These are phyloP conservation scores for Formicarius rufipectus DNA, from an alignment of 2,113 vertebrate genomes.

Conservation along the genomic window DNA sequence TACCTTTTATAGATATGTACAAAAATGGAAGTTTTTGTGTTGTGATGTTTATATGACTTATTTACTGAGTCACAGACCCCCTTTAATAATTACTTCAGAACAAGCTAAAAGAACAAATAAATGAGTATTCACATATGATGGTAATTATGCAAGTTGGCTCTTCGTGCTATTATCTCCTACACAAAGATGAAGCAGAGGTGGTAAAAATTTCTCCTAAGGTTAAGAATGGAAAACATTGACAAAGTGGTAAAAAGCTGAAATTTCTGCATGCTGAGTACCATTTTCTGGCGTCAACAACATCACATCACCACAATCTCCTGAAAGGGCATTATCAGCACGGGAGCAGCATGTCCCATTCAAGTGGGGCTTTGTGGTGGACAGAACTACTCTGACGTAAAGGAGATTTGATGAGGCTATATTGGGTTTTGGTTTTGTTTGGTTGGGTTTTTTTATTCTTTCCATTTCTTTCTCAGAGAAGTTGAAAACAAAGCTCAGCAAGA, in stretches of 20 bases:
- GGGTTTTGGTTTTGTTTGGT: neutral
- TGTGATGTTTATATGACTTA: neutral
- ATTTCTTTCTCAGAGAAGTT: neutral
- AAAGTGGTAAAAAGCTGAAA: neutral
- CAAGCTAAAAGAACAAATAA: neutral
- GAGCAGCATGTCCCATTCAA: neutral
- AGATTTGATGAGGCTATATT: neutral
- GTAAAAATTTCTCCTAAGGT: slow-evolving; percentile 5
- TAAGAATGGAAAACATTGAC: neutral
- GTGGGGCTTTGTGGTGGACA: neutral
- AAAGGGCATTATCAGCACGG: neutral
- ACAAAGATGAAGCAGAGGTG: neutral
- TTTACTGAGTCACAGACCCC: neutral
- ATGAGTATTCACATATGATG: neutral
- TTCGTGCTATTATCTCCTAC: neutral
- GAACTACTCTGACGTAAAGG: neutral
- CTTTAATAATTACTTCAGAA: neutral
- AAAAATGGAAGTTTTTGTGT: neutral
- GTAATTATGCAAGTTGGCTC: neutral
- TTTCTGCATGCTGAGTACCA: neutral
- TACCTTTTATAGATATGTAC: neutral
- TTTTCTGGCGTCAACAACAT: neutral
- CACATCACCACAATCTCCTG: neutral
- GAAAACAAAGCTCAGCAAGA: neutral
- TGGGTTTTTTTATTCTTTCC: neutral